Evolutionary conservation across 2,888 invertebrate species (phyloP).

Genomic region (Eupithecia dodoneata): DNA sequence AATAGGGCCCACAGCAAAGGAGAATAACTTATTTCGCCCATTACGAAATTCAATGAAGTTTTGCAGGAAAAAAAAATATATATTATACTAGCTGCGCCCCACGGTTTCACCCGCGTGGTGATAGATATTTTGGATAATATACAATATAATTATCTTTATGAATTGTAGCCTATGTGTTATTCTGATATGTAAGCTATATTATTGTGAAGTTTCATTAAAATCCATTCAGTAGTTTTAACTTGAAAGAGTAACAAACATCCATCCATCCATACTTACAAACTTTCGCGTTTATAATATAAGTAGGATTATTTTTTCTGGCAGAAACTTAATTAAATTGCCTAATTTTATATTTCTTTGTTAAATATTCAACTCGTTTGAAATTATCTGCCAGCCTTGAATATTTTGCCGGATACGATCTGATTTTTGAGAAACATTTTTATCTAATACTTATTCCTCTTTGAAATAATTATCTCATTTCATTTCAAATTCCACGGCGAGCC

Average conservation of each 20-base stretch:
- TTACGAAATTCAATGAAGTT: not conserved
- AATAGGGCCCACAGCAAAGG: not conserved
- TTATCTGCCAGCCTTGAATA: not conserved
- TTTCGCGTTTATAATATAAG: too few relatives aligned
- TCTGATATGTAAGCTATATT: too few relatives aligned
- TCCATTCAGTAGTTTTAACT: too few relatives aligned
- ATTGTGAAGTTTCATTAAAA: too few relatives aligned
- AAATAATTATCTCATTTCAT: slow-evolving; percentile 47
- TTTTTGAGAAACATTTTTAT: slow-evolving; percentile 39
- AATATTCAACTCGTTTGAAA: not conserved
- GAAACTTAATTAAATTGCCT: not conserved
- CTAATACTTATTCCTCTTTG: slow-evolving; percentile 36
- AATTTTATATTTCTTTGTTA: not conserved
- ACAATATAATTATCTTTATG: too few relatives aligned
- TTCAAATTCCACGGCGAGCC: slow-evolving; percentile 44
- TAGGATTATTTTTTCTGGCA: not conserved
- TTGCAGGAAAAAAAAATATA: not conserved
- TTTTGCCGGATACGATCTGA: slow-evolving; percentile 11
- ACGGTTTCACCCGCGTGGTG: too few relatives aligned
- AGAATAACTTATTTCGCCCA: not conserved
- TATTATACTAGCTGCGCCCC: too few relatives aligned
- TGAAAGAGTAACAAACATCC: too few relatives aligned
- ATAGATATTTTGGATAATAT: too few relatives aligned
- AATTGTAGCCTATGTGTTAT: too few relatives aligned
- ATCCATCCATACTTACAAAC: too few relatives aligned